phyloP scores from a whole-genome alignment of 2,113 vertebrate species.

The Saguinus imperator region DNA sequence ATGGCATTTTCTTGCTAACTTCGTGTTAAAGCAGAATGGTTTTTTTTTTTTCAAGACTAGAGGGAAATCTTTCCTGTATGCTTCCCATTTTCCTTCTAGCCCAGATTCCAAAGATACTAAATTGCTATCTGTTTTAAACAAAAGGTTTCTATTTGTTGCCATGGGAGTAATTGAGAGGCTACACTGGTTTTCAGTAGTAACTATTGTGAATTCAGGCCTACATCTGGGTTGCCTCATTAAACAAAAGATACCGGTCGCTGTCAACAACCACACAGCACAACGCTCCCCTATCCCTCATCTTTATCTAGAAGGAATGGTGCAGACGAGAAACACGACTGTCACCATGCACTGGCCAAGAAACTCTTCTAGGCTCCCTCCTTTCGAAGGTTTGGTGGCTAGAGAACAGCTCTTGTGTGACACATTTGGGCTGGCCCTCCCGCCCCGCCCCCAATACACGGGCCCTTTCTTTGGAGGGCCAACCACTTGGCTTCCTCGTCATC shows the following conservation, averaged over 20 bases:
- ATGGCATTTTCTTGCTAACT: constrained; percentile 50
- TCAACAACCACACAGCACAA: constrained; percentile 60
- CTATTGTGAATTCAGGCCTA: constrained; percentile 67
- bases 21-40: not conserved
- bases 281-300: constrained; percentile 10
- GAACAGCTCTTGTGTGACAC: constrained; percentile 24
- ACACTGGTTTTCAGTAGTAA: constrained; percentile 50
- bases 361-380: constrained; percentile 47
- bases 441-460: not conserved
- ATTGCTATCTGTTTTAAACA: constrained; percentile 66
- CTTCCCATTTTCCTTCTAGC: constrained; percentile 59
- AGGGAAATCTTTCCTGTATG: constrained; percentile 33
- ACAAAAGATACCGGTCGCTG: constrained; percentile 70
- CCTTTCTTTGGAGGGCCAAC: not conserved
- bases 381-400: not conserved
- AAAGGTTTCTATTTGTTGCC: constrained; percentile 70
- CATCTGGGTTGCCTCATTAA: constrained; percentile 64
- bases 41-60: not conserved
- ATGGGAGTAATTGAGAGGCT: constrained; percentile 21
- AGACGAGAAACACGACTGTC: constrained; percentile 47
- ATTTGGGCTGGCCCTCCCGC: not conserved
- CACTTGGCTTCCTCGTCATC: not conserved
- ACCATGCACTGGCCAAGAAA: constrained; percentile 39
- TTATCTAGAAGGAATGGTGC: constrained; percentile 48
- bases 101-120: constrained; percentile 58